Evolutionary conservation across 2,888 invertebrate genomes (phyloP), one percentile per base, ranked within the genome.

Genomic region (Prenolepis imparis): DNA sequence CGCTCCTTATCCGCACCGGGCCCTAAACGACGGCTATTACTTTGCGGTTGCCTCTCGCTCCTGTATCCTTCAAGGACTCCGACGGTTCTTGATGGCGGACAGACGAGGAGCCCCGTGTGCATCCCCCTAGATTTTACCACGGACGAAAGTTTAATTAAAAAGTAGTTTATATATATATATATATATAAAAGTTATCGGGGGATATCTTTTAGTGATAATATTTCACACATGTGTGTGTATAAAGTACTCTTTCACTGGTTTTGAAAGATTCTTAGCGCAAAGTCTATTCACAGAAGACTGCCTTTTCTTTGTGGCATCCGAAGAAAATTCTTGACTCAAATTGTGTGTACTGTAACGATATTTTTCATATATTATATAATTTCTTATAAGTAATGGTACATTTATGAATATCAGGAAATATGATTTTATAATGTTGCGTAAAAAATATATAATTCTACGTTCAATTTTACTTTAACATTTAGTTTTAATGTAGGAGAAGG

Each of bases 21-120:
- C 68, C 82, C 80, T 84, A 86, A 89, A 86, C 84, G 87, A 86
- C 85, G 61, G 83, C 88, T 87, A 88, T 91, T 91, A 90, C 90
- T 91, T 87, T 89, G 88, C 72, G 88, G 90, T 89, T 78, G 81
- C 82, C 77, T 59, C 77, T 59, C 68, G 32, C 70, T 68, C 18
- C 68, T 9, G 68, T 18, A 59, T 21, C 57, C 78, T 55, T 74
- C 24, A 66, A 78, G 78, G 41, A 77, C 75, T 74, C 28, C 39
- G 32, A 67, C 39, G n/a, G 21, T n/a, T 67, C 55, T n/a, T 32
- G 52, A 64, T 64, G 75, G 32, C 36, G 32, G 15, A 18, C 12
- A 18, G 6, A 21, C 12, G 36, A 44, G 66, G 39, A 28, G n/a
- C 18, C 39, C 63, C 32, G 39, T 24, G 28, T 36, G 63, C 24